phyloP scores from a whole-genome alignment of 1,140 invertebrate genomes.

The Nasonia longicornis region DNA sequence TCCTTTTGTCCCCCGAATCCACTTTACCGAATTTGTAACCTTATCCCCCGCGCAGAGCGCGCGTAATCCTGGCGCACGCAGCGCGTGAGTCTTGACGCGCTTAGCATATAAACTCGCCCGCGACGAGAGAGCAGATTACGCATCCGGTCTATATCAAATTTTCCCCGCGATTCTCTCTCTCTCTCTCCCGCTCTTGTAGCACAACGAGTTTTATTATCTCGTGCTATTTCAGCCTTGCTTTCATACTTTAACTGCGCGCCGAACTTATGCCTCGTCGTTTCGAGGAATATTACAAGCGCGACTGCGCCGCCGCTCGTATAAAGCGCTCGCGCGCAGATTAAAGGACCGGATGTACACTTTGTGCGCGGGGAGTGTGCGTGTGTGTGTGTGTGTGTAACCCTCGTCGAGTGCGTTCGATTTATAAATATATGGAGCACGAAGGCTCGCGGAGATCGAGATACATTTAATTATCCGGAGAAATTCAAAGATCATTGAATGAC shows the following conservation, averaged over 20 bases:
- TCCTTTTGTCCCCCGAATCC: constrained; percentile 20
- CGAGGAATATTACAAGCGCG: neutral
- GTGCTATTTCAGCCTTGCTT: constrained; percentile 19
- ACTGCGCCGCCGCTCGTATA: neutral
- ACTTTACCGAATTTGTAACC: constrained; percentile 39
- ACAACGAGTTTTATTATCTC: constrained; percentile 41
- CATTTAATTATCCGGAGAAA: neutral
- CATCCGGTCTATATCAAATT: constrained; percentile 37
- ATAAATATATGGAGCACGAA: no score
- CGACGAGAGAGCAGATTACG: constrained; percentile 16
- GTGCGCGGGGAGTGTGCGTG: no score
- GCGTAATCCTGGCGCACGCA: no score
- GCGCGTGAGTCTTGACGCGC: constrained; percentile 24
- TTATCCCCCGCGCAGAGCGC: neutral
- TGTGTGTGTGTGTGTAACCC: no score
- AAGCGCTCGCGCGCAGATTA: neutral
- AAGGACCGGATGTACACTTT: neutral
- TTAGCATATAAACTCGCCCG: constrained; percentile 36
- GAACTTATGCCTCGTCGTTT: neutral
- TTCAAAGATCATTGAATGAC: constrained; percentile 14
- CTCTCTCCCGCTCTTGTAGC: no score
- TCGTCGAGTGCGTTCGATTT: no score
- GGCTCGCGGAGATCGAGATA: no score
- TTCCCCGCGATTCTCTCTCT: neutral
- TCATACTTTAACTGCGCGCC: neutral